Conservation (phyloP, 37 sponge, comb jelly and placozoan species). For the Bolinopsis microptera region DNA sequence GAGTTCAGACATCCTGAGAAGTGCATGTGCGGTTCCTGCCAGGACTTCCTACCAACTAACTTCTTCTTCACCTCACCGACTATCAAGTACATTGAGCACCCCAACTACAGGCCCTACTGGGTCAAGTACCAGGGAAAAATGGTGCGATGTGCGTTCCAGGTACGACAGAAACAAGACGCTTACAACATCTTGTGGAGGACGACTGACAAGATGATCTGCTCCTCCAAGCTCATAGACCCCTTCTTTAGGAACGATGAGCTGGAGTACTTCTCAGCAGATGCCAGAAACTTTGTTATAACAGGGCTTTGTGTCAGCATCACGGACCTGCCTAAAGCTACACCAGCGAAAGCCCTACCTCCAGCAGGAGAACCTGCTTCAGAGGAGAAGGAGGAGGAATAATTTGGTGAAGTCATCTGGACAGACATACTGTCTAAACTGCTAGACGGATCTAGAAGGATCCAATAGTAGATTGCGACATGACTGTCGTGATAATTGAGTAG, state of each 20-base stretch:
- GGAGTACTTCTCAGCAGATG: slow-evolving; percentile 60
- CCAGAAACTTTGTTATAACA: slow-evolving; percentile 52
- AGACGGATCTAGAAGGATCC: too few relatives aligned
- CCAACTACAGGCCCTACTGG: slow-evolving; percentile 62
- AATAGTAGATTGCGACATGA: too few relatives aligned
- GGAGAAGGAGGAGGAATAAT: neutral
- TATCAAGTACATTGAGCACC: slow-evolving; percentile 65
- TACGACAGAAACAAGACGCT: slow-evolving; percentile 58
- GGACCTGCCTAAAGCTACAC: slow-evolving; percentile 12
- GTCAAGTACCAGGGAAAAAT: slow-evolving; percentile 66
- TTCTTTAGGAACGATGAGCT: slow-evolving; percentile 67
- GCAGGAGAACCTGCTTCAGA: neutral
- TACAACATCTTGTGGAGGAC: slow-evolving; percentile 67
- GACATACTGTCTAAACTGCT: too few relatives aligned
- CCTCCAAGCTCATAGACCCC: slow-evolving; percentile 55
- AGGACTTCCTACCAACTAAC: slow-evolving; percentile 54
- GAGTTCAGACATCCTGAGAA: slow-evolving; percentile 65
- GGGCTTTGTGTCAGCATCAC: slow-evolving; percentile 59
- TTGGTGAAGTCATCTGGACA: neutral
- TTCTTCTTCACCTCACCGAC: slow-evolving; percentile 67
- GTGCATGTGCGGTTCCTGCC: slow-evolving; percentile 61
- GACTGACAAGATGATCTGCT: slow-evolving; percentile 60
- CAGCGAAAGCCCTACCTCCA: neutral
- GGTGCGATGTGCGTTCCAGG: slow-evolving; percentile 66
- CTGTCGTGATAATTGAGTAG: too few relatives aligned